These are phyloP conservation scores for Gila orcuttii DNA, from an alignment of 2,113 vertebrate species.

Conservation along the genomic window DNA sequence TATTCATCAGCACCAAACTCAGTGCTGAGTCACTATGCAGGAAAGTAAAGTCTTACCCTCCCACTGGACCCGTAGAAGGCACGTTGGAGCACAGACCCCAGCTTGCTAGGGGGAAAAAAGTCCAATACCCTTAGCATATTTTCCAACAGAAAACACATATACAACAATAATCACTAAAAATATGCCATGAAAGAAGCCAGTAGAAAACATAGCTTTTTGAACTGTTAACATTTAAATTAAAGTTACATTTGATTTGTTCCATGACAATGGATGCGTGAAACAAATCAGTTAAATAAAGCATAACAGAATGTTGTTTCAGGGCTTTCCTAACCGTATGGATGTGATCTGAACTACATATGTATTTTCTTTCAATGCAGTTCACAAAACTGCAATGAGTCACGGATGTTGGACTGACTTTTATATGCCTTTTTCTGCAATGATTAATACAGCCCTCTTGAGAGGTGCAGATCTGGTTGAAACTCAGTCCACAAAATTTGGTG, in stretches of 20 bases:
- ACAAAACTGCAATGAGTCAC: neutral
- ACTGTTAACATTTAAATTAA: neutral
- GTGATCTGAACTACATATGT: neutral
- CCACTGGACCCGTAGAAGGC: slow-evolving; percentile 82
- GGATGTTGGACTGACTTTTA: neutral
- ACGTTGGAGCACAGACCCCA: slow-evolving; percentile 84
- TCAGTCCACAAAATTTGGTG: neutral
- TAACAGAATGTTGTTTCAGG: neutral
- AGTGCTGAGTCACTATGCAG: neutral
- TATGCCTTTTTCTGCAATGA: neutral
- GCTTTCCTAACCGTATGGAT: neutral
- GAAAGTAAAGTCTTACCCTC: slow-evolving; percentile 69
- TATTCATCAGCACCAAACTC: neutral
- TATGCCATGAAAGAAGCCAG: neutral
- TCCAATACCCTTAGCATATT: slow-evolving; percentile 15
- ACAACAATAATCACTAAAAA: neutral
- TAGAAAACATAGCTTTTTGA: neutral
- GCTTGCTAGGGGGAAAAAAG: slow-evolving; percentile 69
- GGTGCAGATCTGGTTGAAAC: slow-evolving; percentile 1
- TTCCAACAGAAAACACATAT: neutral
- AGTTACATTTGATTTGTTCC: neutral
- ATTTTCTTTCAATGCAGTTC: neutral
- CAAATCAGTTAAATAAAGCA: neutral
- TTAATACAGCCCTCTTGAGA: neutral
- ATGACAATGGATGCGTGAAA: neutral